A percentile compares a stretch with the other conserved stretches of the same genome.
Evolutionary conservation across 1,140 invertebrate genomes (phyloP).

Genomic region (Drosophila parabipectinata): DNA sequence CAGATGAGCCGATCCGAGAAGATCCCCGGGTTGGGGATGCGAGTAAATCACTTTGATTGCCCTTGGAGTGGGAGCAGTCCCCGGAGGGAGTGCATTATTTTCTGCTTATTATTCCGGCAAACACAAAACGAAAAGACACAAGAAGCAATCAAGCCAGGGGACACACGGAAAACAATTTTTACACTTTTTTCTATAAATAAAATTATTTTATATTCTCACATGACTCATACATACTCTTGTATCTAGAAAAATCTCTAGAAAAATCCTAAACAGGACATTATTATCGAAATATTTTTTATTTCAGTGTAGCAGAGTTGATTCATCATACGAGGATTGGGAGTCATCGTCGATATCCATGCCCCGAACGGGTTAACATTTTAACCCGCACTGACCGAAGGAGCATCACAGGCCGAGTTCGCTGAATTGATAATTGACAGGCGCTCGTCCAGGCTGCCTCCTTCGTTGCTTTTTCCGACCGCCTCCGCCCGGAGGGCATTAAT

Average conservation of each 20-base stretch:
- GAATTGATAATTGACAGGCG: conserved; percentile 64
- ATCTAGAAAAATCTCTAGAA: no score
- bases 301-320: conserved; percentile 25
- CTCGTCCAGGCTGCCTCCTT: conserved; percentile 9
- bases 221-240: no score
- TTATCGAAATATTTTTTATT: not conserved
- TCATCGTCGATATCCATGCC: conserved; percentile 66
- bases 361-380: conserved; percentile 36
- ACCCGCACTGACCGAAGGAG: conserved; percentile 18
- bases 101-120: conserved; percentile 65
- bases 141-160: conserved; percentile 32
- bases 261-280: no score
- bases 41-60: conserved; percentile 65
- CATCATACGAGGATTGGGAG: conserved; percentile 33
- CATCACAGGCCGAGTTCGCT: conserved; percentile 39
- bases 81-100: conserved; percentile 68
- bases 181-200: not conserved
- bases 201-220: not conserved
- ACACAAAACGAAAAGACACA: conserved; percentile 39
- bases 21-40: conserved; percentile 22
- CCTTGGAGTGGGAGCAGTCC: conserved; percentile 56
- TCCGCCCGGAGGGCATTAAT: conserved; percentile 58
- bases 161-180: not conserved
- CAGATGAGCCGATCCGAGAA: conserved; percentile 26
- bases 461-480: conserved; percentile 2